These are phyloP conservation scores for Rotaria sp. DNA, from an alignment of 2,888 invertebrate genomes.

Conservation along the genomic window DNA sequence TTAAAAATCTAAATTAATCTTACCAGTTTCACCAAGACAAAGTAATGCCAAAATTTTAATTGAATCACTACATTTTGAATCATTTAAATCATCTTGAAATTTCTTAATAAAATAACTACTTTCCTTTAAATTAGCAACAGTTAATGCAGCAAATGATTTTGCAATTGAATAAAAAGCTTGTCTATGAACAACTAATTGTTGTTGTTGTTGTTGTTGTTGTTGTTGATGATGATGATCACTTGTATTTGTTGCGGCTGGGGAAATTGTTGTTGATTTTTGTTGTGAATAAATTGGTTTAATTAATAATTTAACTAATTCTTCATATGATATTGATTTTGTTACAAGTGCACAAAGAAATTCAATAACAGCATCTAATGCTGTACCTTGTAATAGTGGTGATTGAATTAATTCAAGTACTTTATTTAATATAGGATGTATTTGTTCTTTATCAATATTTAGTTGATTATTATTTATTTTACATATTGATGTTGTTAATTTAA, in stretches of 20 bases:
- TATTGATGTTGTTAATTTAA: conserved; percentile 40
- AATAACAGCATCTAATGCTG: conserved; percentile 79
- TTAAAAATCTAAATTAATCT: no score
- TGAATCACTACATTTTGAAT: conserved; percentile 51
- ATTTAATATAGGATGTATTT: neutral
- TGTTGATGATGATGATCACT: neutral
- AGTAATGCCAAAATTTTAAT: conserved; percentile 84
- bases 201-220: conserved; percentile 41
- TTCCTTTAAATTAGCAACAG: conserved; percentile 69
- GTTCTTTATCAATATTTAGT: conserved; percentile 11
- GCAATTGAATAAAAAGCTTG: conserved; percentile 85
- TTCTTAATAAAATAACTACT: conserved; percentile 61
- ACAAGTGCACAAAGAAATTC: conserved; percentile 65
- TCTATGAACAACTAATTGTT: conserved; percentile 50
- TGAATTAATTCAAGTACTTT: conserved; percentile 31
- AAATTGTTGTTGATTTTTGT: conserved; percentile 47
- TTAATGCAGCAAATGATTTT: conserved; percentile 87
- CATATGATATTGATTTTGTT: conserved; percentile 60
- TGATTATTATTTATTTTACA: conserved; percentile 29
- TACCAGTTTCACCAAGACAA: conserved; percentile 91
- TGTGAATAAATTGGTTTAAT: conserved; percentile 51
- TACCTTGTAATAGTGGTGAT: conserved; percentile 61
- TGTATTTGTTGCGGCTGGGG: conserved; percentile 45
- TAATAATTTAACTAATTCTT: conserved; percentile 64
- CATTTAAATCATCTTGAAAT: conserved; percentile 55